phyloP scores from a whole-genome alignment of 2,797 vertebrate genomes.

The Paratrypauchen microcephalus region DNA sequence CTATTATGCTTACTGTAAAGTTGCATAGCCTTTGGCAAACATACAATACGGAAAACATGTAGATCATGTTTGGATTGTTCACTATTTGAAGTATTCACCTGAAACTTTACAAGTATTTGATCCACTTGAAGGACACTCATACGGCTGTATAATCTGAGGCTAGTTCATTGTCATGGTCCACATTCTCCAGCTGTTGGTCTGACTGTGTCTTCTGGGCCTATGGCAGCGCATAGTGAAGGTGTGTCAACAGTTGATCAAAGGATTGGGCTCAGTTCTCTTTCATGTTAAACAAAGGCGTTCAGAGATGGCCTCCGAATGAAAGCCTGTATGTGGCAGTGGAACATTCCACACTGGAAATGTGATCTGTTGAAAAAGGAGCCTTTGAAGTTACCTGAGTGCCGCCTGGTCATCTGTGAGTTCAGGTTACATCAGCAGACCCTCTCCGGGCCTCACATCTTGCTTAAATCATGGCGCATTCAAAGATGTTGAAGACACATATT shows the following conservation, averaged over 20 bases:
- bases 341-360: conserved; percentile 45
- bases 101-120: conserved; percentile 36
- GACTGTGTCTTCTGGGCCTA: conserved; percentile 24
- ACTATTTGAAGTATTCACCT: conserved; percentile 34
- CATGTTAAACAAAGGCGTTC: conserved; percentile 46
- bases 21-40: conserved; percentile 14
- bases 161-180: conserved; percentile 10
- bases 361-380: conserved; percentile 48
- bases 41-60: conserved; percentile 50
- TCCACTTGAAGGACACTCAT: conserved; percentile 9
- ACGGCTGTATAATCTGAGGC: conserved; percentile 4
- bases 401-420: conserved; percentile 42
- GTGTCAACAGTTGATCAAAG: conserved; percentile 39
- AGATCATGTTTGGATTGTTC: conserved; percentile 30
- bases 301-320: conserved; percentile 23
- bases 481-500: background rate
- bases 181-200: conserved; percentile 34
- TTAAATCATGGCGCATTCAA: conserved; percentile 41
- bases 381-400: conserved; percentile 61
- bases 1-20: conserved; percentile 25
- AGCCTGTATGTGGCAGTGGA: conserved; percentile 29
- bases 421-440: conserved; percentile 43
- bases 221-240: conserved; percentile 18
- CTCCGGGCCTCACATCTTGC: conserved; percentile 22
- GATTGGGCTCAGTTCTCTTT: conserved; percentile 31